Conservation (phyloP, 2,888 invertebrate species). For the Busseola fusca region DNA sequence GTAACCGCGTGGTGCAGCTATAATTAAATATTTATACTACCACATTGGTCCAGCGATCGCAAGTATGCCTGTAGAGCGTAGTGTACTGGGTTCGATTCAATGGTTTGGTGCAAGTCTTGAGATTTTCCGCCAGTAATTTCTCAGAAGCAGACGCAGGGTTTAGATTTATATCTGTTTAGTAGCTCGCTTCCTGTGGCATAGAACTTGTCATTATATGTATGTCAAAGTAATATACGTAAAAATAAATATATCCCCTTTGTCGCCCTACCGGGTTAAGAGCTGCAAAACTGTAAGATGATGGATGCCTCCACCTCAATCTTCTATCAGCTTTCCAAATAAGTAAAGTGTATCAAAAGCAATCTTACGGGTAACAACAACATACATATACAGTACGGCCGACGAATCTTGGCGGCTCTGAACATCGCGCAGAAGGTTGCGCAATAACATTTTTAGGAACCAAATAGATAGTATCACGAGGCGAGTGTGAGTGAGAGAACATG, state of each 20-base stretch:
- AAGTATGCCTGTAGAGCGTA: background rate
- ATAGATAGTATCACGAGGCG: too few relatives aligned
- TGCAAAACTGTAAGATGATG: background rate
- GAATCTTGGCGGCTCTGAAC: too few relatives aligned
- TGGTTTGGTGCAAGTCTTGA: background rate
- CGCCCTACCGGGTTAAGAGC: background rate
- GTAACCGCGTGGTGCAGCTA: too few relatives aligned
- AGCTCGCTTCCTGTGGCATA: background rate
- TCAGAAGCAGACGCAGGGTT: background rate
- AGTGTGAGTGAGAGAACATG: too few relatives aligned
- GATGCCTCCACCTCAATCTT: background rate
- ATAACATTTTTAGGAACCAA: too few relatives aligned
- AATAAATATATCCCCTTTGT: background rate
- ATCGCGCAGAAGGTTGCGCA: too few relatives aligned
- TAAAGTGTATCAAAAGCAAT: constrained; percentile 17
- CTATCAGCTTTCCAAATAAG: background rate
- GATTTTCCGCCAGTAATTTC: background rate
- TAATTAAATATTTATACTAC: too few relatives aligned
- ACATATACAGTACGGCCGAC: background rate
- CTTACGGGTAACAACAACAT: constrained; percentile 11
- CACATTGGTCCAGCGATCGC: too few relatives aligned
- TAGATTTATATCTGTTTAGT: background rate
- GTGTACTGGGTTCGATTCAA: background rate
- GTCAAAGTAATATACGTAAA: background rate
- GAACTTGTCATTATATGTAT: background rate